Percentiles rank a stretch among this genome's conserved stretches.
Evolutionary conservation across 1,140 invertebrate genomes (phyloP).

Genomic region (Hylaeus volcanicus): DNA sequence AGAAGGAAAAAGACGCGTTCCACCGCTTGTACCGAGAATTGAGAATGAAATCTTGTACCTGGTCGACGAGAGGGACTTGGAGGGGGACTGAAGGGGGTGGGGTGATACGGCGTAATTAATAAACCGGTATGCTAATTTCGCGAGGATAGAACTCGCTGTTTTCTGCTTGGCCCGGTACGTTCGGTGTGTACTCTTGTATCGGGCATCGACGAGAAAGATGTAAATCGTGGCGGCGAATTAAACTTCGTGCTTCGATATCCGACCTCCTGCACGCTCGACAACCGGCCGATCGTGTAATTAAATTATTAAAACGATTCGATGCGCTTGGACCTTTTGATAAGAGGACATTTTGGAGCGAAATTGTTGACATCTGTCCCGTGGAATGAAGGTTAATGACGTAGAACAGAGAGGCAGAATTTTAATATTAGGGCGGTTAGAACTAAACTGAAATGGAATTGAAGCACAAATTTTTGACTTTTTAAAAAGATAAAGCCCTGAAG

Average conservation of each 20-base stretch:
- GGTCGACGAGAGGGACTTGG: slow-evolving; percentile 21
- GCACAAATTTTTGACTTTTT: no score
- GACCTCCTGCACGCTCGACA: slow-evolving; percentile 22
- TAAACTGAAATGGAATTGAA: no score
- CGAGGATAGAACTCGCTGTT: slow-evolving; percentile 62
- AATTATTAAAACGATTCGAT: slow-evolving; percentile 38
- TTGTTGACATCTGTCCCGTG: neutral
- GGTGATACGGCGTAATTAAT: slow-evolving; percentile 67
- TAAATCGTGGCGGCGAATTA: slow-evolving; percentile 50
- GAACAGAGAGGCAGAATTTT: no score
- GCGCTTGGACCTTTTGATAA: neutral
- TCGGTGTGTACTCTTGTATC: slow-evolving; percentile 22
- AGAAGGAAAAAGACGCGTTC: slow-evolving; percentile 33
- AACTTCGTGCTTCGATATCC: slow-evolving; percentile 38
- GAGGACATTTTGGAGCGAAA: neutral
- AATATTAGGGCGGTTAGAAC: no score
- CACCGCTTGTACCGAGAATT: slow-evolving; percentile 47
- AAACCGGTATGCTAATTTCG: slow-evolving; percentile 72
- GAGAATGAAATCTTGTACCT: slow-evolving; percentile 58
- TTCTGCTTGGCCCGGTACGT: slow-evolving; percentile 51
- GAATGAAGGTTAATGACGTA: no score
- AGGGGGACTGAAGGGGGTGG: neutral
- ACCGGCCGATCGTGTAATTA: slow-evolving; percentile 37
- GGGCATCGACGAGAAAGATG: slow-evolving; percentile 47
- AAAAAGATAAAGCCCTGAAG: no score